These are phyloP conservation scores for Eunapius fragilis DNA, from an alignment of 37 sponge, comb jelly and placozoan species.

Conservation along the genomic window DNA sequence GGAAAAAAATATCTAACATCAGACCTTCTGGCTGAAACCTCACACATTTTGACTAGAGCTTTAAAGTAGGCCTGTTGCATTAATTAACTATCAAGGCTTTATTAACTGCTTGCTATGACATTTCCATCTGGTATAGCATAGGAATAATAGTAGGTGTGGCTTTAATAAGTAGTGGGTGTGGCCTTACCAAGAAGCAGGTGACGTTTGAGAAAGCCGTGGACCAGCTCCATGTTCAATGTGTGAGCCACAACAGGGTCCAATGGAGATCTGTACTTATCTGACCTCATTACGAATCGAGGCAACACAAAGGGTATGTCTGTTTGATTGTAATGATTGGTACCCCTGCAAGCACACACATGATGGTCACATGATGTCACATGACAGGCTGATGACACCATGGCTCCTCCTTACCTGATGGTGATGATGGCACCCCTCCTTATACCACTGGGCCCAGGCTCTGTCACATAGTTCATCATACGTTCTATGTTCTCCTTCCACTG, in stretches of 20 bases:
- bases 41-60: constrained; percentile 4
- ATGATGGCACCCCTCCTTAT: constrained; percentile 16
- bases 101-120: too few relatives aligned
- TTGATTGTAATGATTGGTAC: constrained; percentile 59
- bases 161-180: background rate
- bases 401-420: constrained; percentile 29
- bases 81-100: too few relatives aligned
- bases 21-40: constrained; percentile 44
- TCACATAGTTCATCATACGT: constrained; percentile 46
- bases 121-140: too few relatives aligned
- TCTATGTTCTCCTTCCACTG: constrained; percentile 64
- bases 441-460: constrained; percentile 39
- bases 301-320: constrained; percentile 40
- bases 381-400: background rate
- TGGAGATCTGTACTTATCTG: background rate
- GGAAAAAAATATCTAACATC: background rate
- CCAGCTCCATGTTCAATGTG: constrained; percentile 43
- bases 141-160: too few relatives aligned
- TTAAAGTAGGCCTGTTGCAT: too few relatives aligned
- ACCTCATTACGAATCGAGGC: background rate
- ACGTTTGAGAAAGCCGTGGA: constrained; percentile 66
- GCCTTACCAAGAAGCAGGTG: constrained; percentile 58
- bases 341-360: constrained; percentile 23
- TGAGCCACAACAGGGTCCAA: constrained; percentile 36
- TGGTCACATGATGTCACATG: too few relatives aligned